These are phyloP conservation scores for Cheumatopsyche charites DNA, from an alignment of 1,140 invertebrate species.

Conservation along the genomic window DNA sequence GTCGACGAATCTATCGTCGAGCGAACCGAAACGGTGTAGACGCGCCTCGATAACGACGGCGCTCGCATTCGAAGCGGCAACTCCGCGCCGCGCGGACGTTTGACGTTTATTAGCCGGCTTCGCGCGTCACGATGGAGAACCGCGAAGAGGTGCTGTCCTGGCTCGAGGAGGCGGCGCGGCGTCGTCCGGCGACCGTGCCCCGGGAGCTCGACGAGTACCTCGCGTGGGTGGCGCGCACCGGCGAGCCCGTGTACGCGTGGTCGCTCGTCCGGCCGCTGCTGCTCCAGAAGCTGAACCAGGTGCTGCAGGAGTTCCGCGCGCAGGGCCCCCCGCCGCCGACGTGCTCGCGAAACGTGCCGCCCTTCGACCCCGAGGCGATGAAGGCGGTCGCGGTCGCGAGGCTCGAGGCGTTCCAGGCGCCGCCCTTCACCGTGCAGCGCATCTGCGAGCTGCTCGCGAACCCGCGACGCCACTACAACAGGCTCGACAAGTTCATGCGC, in stretches of 20 bases:
- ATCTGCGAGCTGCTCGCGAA: conserved; percentile 91
- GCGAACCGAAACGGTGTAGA: too few species aligned
- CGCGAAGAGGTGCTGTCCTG: conserved; percentile 83
- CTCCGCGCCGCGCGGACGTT: not conserved
- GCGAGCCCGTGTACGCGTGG: conserved; percentile 95
- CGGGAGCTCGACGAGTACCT: conserved; percentile 89
- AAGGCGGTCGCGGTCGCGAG: conserved; percentile 83
- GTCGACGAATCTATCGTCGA: too few species aligned
- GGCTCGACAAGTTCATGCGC: conserved; percentile 95
- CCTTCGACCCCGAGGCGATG: conserved; percentile 90
- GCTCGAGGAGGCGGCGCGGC: conserved; percentile 83
- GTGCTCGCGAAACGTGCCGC: conserved; percentile 83
- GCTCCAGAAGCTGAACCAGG: conserved; percentile 82
- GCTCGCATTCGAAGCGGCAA: not conserved
- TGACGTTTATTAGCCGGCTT: not conserved
- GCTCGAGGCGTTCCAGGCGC: conserved; percentile 82
- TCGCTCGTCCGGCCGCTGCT: conserved; percentile 84
- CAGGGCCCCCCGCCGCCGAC: conserved; percentile 76
- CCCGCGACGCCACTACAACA: conserved; percentile 92
- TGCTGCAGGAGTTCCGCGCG: conserved; percentile 86
- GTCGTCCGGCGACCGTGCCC: conserved; percentile 82
- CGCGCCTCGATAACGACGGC: too few species aligned
- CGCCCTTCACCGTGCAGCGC: conserved; percentile 95
- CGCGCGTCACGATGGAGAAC: conserved; percentile 71
- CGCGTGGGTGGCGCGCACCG: conserved; percentile 88